Evolutionary conservation across 2,113 vertebrate species (phyloP), one percentile per base, ranked within the genome.

Genomic region (Ameiurus melas): DNA sequence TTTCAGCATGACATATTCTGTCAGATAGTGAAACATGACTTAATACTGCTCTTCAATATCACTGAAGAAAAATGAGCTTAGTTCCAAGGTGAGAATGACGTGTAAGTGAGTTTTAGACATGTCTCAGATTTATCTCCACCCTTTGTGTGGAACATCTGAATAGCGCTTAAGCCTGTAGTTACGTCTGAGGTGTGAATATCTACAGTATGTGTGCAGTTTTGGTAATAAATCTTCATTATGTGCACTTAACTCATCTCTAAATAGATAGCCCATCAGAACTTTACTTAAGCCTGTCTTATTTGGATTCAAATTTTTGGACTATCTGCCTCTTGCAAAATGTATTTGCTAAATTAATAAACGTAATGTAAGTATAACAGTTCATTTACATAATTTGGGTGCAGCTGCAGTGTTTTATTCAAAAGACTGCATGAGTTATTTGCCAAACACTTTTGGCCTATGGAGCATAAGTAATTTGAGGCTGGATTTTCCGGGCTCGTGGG

Each of bases 371-470:
- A 58, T 57, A 81, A 33, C 33, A 33, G 33, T 83, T 62, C 7
- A 60, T 83, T 62, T 62, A 2, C 57, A 62, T 82, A 58, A 43
- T 83, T 43, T 83, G 33, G 33, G 0, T 62, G 33, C 33, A 62
- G 55, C 51, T 22, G 16, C 51, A 71, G 84, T 71, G 17, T 85
- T 39, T 68, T 19, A 12, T 79, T 51, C 30, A 84, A 66, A 85
- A 70, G 71, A 68, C 60, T 39, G 51, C n/a, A 79, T 64, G 71
- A 55, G 82, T 36, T 88, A 85, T 88, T 88, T 85, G 75, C 43
- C 25, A 84, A 80, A 79, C 83, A 33, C 77, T 85, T 78, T 84
- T 22, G 77, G 30, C 66, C 83, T 30, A n/a, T 43, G 62, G 30
- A 68, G 57, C 70, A 80, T 57, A 57, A 68, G 84, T 88, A 79